Conservation (phyloP, 1,140 invertebrate genomes). For the Agraylea sexmaculata region DNA sequence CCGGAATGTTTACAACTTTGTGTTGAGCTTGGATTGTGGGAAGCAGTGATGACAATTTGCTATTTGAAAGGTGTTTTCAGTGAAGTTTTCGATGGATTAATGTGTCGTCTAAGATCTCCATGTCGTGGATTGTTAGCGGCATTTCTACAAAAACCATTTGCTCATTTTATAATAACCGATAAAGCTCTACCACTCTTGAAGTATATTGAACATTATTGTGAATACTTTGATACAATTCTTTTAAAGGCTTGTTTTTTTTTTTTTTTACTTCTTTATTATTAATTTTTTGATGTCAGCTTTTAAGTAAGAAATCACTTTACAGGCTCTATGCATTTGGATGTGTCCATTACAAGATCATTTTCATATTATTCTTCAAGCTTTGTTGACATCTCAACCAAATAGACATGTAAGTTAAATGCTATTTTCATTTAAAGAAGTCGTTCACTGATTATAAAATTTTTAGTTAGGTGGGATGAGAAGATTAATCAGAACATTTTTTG, state of each 20-base stretch:
- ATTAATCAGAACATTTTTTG: constrained; percentile 19
- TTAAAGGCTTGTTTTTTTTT: constrained; percentile 11
- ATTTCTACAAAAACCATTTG: constrained; percentile 14
- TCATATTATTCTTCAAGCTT: constrained; percentile 13
- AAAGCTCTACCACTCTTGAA: constrained; percentile 15
- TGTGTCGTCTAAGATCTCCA: constrained; percentile 11
- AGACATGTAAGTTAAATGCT: constrained; percentile 13
- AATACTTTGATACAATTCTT: constrained; percentile 15
- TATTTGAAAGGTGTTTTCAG: constrained; percentile 13
- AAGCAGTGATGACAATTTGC: constrained; percentile 11
- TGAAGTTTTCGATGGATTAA: constrained; percentile 12
- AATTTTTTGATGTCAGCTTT: background rate
- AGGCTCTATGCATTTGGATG: constrained; percentile 20
- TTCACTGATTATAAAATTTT: constrained; percentile 7
- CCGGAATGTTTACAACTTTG: constrained; percentile 9
- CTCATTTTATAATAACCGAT: constrained; percentile 16
- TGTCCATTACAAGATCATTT: constrained; percentile 20
- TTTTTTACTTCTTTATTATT: background rate
- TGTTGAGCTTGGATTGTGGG: constrained; percentile 17
- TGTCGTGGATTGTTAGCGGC: constrained; percentile 14
- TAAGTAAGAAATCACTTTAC: constrained; percentile 7
- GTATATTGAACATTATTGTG: constrained; percentile 19
- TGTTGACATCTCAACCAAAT: constrained; percentile 17
- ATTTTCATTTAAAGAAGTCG: no score
- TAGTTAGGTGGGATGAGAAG: constrained; percentile 19